A percentile compares a stretch with the other conserved stretches of the same genome.
Conservation (phyloP, 2,888 invertebrate genomes). For the Ptychoptera contaminata region DNA sequence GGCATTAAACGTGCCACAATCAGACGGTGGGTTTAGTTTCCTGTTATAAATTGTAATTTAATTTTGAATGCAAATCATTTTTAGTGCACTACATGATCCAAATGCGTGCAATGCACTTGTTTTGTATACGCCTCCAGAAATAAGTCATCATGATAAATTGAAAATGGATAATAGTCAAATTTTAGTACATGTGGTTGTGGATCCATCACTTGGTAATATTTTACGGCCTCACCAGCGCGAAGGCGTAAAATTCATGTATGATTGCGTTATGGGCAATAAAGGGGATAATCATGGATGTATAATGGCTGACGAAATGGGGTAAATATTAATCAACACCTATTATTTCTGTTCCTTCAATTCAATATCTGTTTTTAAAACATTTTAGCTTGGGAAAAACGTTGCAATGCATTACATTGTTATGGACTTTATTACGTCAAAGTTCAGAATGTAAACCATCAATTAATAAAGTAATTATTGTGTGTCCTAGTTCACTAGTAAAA, state of each 20-base stretch:
- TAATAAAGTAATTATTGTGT: slow-evolving; percentile 86
- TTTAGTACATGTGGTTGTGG: slow-evolving; percentile 89
- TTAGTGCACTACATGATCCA: slow-evolving; percentile 74
- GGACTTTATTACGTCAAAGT: slow-evolving; percentile 88
- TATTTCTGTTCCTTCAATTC: background rate
- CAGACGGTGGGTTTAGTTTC: slow-evolving; percentile 24
- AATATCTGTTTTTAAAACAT: background rate
- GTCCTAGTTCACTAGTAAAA: slow-evolving; percentile 94
- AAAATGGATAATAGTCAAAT: slow-evolving; percentile 51
- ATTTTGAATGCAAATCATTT: slow-evolving; percentile 1
- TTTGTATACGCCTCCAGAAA: slow-evolving; percentile 66
- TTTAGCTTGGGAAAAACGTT: slow-evolving; percentile 78
- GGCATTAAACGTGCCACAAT: slow-evolving; percentile 50
- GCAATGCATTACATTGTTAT: slow-evolving; percentile 90
- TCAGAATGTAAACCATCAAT: slow-evolving; percentile 82
- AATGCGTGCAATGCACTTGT: slow-evolving; percentile 83
- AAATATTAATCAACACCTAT: slow-evolving; percentile 1
- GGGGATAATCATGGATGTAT: slow-evolving; percentile 84
- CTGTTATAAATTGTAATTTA: slow-evolving; percentile 23
- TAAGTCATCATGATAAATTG: slow-evolving; percentile 75
- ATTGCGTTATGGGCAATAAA: slow-evolving; percentile 87
- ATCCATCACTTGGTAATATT: slow-evolving; percentile 79
- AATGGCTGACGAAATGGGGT: slow-evolving; percentile 99
- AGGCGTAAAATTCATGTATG: slow-evolving; percentile 98
- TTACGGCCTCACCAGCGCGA: slow-evolving; percentile 95